Conservation (phyloP, 2,113 vertebrate genomes). For the Pogonocichla stellata region DNA sequence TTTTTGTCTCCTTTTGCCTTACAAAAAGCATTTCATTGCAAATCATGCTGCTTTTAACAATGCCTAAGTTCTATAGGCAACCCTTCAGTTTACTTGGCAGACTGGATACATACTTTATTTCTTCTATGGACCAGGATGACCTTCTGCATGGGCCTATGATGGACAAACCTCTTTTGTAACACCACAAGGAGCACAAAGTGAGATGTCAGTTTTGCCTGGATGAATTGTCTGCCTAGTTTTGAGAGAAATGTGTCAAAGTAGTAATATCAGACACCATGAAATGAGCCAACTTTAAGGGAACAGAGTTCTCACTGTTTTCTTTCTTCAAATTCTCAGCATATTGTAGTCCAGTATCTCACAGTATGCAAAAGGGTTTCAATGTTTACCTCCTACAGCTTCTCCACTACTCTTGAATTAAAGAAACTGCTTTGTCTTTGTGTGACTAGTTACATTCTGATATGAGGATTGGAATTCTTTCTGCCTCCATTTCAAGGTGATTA, state of each 20-base stretch:
- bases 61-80: neutral
- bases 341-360: conserved; percentile 8
- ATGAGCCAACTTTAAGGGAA: conserved; percentile 3
- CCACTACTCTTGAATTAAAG: neutral
- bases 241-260: neutral
- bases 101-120: neutral
- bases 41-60: neutral
- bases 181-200: neutral
- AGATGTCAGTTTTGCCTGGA: neutral
- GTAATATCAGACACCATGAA: conserved; percentile 4
- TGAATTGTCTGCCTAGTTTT: neutral
- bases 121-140: neutral
- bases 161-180: neutral
- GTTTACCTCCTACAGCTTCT: neutral
- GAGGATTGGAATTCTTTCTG: neutral
- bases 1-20: neutral
- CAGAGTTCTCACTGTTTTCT: neutral
- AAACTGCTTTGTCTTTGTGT: neutral
- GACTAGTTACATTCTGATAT: neutral
- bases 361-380: neutral
- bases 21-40: neutral
- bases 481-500: neutral
- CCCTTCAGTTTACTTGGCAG: neutral
- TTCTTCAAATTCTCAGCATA: neutral
- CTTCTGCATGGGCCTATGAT: neutral